phyloP scores from a whole-genome alignment of 2,113 vertebrate species.

The Corythornis cristatus region DNA sequence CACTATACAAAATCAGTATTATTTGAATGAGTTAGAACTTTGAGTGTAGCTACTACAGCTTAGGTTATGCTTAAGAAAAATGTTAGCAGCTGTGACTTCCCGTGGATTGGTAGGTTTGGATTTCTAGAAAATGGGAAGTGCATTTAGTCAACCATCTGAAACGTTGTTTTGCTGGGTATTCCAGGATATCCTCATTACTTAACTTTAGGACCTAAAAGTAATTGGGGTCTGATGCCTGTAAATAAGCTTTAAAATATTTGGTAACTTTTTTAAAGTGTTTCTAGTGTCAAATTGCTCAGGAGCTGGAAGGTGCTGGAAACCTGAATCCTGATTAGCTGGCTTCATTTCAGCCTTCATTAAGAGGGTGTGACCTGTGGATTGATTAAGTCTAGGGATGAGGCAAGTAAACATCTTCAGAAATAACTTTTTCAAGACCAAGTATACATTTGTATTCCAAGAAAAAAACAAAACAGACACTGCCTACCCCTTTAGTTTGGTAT shows the following conservation, averaged over 20 bases:
- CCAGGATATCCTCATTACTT: background rate
- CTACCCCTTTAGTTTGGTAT: background rate
- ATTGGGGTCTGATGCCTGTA: background rate
- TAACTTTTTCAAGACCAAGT: background rate
- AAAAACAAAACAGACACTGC: background rate
- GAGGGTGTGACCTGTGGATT: background rate
- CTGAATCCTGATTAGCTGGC: background rate
- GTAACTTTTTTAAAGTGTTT: background rate
- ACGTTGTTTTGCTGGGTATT: background rate
- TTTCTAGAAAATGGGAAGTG: background rate
- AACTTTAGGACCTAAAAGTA: background rate
- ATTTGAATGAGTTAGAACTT: background rate
- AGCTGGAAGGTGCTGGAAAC: background rate
- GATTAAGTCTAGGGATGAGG: background rate
- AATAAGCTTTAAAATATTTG: background rate
- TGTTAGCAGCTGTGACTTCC: background rate
- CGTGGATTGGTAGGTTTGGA: background rate
- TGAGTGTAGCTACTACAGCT: background rate
- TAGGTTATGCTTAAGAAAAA: background rate
- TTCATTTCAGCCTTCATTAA: constrained; percentile 10
- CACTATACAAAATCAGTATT: no score
- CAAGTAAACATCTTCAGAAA: background rate
- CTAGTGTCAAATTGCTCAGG: background rate
- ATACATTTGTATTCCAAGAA: background rate
- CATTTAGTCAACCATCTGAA: background rate